Evolutionary conservation across 2,888 invertebrate species (phyloP).

Genomic region (Piscicola geometra): DNA sequence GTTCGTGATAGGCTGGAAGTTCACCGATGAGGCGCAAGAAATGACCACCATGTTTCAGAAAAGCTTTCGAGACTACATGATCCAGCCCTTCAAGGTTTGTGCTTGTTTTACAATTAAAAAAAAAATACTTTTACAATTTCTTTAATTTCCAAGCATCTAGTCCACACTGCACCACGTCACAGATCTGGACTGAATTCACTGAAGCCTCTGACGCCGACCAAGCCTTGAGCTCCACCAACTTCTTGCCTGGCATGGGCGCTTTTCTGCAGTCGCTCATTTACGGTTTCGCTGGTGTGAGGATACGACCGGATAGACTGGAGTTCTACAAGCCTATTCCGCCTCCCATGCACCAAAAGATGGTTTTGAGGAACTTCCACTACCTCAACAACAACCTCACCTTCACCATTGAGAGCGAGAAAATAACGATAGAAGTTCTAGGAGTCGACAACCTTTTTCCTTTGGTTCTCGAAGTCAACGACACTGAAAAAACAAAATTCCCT

Average conservation of each 20-base stretch:
- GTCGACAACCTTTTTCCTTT: conserved; percentile 35
- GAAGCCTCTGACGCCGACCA: conserved; percentile 38
- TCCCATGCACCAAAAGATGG: conserved; percentile 37
- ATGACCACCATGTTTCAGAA: conserved; percentile 41
- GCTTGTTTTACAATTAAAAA: conserved; percentile 5
- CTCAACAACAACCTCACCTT: conserved; percentile 39
- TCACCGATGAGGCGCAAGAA: conserved; percentile 40
- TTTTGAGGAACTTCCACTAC: conserved; percentile 41
- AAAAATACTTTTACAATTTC: background rate
- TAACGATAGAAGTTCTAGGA: conserved; percentile 35
- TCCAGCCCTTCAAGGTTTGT: conserved; percentile 44
- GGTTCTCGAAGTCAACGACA: conserved; percentile 39
- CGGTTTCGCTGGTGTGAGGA: conserved; percentile 44
- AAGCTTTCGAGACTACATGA: conserved; percentile 44
- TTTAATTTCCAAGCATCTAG: background rate
- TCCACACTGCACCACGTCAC: background rate
- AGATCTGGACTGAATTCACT: conserved; percentile 46
- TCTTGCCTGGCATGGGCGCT: conserved; percentile 45
- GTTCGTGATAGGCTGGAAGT: conserved; percentile 45
- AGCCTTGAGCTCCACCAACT: conserved; percentile 42
- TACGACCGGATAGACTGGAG: conserved; percentile 45
- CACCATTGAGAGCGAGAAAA: conserved; percentile 33
- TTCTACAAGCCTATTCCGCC: conserved; percentile 45
- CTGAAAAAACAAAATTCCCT: conserved; percentile 33
- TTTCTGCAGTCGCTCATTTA: conserved; percentile 45